Evolutionary conservation across 2,888 invertebrate genomes (phyloP).

Genomic region (Limenitis camilla): DNA sequence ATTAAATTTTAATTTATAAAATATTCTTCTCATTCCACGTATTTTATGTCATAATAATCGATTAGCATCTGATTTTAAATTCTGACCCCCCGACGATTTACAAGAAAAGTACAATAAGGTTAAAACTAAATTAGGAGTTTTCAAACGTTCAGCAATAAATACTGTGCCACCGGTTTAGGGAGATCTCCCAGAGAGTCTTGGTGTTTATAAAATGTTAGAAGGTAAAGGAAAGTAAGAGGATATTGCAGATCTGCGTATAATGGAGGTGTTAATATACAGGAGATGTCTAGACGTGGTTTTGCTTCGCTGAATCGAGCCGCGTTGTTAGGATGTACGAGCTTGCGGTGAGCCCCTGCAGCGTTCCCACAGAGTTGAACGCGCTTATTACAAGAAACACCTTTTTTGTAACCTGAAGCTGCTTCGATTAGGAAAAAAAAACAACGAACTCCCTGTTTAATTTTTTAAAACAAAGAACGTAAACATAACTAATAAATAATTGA

Average conservation of each 20-base stretch:
- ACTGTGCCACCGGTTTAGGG: conserved; percentile 34
- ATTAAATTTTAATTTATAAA: not conserved
- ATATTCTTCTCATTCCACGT: not conserved
- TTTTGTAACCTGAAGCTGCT: conserved; percentile 43
- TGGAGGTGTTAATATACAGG: conserved; percentile 45
- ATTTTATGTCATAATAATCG: conserved; percentile 29
- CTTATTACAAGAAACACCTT: conserved; percentile 42
- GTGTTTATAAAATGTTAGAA: conserved; percentile 21
- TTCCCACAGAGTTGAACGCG: conserved; percentile 53
- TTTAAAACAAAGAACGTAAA: conserved; percentile 7
- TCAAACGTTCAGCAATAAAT: conserved; percentile 34
- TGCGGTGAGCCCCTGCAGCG: conserved; percentile 42
- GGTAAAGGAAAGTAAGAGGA: conserved; percentile 42
- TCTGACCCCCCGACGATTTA: conserved; percentile 45
- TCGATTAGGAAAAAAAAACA: conserved; percentile 31
- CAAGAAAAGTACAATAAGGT: conserved; percentile 32
- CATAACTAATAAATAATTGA: conserved; percentile 19
- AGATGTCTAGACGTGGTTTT: conserved; percentile 64
- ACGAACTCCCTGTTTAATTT: conserved; percentile 19
- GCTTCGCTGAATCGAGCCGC: conserved; percentile 49
- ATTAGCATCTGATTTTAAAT: conserved; percentile 35
- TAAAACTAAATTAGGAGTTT: conserved; percentile 32
- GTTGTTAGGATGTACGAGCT: conserved; percentile 47
- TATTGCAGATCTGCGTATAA: conserved; percentile 45
- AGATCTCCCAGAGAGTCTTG: conserved; percentile 25